These are phyloP conservation scores for Zaprionus obscuricornis DNA, from an alignment of 2,888 invertebrate genomes.

Conservation along the genomic window DNA sequence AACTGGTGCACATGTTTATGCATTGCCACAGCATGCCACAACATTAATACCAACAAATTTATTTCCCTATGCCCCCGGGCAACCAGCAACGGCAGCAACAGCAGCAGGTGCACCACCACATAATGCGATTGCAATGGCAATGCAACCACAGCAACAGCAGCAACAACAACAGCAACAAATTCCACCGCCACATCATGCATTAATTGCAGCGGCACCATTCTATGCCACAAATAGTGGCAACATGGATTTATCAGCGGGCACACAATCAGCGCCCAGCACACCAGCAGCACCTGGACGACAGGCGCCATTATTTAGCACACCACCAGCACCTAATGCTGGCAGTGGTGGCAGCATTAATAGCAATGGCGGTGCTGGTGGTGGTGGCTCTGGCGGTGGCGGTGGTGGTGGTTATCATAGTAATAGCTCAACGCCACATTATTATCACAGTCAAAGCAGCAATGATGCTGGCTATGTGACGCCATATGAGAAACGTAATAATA, in stretches of 20 bases:
- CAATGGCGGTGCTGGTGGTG: constrained; percentile 16
- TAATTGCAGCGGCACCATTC: constrained; percentile 80
- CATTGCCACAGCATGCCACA: constrained; percentile 82
- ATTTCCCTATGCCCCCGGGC: constrained; percentile 81
- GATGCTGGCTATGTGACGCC: constrained; percentile 57
- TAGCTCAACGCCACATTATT: constrained; percentile 79
- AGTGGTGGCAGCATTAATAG: constrained; percentile 29
- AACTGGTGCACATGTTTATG: constrained; percentile 80
- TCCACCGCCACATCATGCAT: constrained; percentile 77
- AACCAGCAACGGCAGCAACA: too few species aligned
- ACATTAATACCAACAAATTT: constrained; percentile 82
- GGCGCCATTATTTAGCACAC: constrained; percentile 83
- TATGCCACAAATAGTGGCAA: constrained; percentile 68
- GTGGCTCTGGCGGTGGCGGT: constrained; percentile 18
- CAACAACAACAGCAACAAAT: constrained; percentile 53
- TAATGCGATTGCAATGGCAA: too few species aligned
- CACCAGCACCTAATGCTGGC: constrained; percentile 76
- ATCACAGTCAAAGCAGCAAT: constrained; percentile 64
- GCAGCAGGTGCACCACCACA: constrained; percentile 62
- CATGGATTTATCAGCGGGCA: constrained; percentile 59
- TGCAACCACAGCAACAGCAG: constrained; percentile 59
- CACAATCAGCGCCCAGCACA: constrained; percentile 83
- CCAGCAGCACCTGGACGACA: constrained; percentile 77
- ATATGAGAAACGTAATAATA: constrained; percentile 77
- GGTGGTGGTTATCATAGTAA: constrained; percentile 68